Percentiles rank a stretch among this genome's conserved stretches.
Evolutionary conservation across 2,888 invertebrate genomes (phyloP).

Genomic region (Scelioninae gen. 1): DNA sequence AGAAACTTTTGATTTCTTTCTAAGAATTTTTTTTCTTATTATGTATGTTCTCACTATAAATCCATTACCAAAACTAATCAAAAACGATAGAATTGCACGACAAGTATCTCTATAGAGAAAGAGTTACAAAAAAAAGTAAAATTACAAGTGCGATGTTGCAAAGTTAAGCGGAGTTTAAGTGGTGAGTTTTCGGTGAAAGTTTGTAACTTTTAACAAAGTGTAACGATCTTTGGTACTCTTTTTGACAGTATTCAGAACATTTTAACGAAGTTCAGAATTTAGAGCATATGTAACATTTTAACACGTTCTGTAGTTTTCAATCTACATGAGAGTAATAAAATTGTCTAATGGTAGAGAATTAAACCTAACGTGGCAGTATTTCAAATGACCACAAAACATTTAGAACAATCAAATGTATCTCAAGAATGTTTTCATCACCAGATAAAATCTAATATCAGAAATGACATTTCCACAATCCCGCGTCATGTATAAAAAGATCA

Average conservation of each 20-base stretch:
- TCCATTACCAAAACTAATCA: too few relatives aligned
- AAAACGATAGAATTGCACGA: too few relatives aligned
- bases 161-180: slow-evolving; percentile 37
- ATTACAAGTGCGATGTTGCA: slow-evolving; percentile 23
- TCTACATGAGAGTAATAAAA: not conserved
- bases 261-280: slow-evolving; percentile 29
- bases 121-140: not conserved
- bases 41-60: too few relatives aligned
- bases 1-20: too few relatives aligned
- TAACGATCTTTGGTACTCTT: slow-evolving; percentile 39
- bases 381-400: not conserved
- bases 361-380: not conserved
- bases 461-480: slow-evolving; percentile 53
- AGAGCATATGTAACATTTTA: slow-evolving; percentile 1
- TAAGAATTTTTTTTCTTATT: too few relatives aligned
- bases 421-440: slow-evolving; percentile 24
- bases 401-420: slow-evolving; percentile 20
- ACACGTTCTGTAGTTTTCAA: not conserved
- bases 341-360: not conserved
- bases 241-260: slow-evolving; percentile 30
- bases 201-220: slow-evolving; percentile 50
- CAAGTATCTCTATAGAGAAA: not conserved
- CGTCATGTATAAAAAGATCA: not conserved
- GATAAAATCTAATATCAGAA: slow-evolving; percentile 32
- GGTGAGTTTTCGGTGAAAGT: slow-evolving; percentile 39